phyloP scores from a whole-genome alignment of 2,888 invertebrate species.

The Cephus runcator region DNA sequence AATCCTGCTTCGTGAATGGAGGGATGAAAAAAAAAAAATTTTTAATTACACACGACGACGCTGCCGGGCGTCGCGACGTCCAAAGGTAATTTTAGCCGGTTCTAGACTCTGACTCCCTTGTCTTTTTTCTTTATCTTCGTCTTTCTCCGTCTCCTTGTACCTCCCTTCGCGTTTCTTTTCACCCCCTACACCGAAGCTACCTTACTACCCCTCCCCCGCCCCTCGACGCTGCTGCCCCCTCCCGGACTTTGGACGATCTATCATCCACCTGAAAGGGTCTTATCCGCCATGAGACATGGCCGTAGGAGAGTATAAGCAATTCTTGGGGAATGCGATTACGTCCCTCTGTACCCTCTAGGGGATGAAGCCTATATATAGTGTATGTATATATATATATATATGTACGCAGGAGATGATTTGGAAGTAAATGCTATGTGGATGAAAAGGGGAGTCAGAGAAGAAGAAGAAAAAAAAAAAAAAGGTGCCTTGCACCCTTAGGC shows the following conservation, averaged over 20 bases:
- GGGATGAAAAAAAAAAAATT: too few relatives aligned
- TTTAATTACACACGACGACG: too few relatives aligned
- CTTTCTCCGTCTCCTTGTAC: not conserved
- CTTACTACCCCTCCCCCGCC: not conserved
- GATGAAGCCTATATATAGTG: constrained; percentile 25
- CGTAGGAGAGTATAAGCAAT: constrained; percentile 44
- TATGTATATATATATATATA: too few relatives aligned
- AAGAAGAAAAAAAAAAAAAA: too few relatives aligned
- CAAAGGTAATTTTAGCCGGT: too few relatives aligned
- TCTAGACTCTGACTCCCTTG: too few relatives aligned
- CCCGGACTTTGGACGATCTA: constrained; percentile 27
- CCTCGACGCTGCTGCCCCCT: constrained; percentile 10
- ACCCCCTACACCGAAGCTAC: too few relatives aligned
- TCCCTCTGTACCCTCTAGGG: constrained; percentile 39
- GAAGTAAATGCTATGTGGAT: constrained; percentile 35
- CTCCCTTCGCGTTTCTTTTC: not conserved
- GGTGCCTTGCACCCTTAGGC: too few relatives aligned
- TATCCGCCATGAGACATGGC: constrained; percentile 38
- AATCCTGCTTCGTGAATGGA: too few relatives aligned
- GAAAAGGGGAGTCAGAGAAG: constrained; percentile 6
- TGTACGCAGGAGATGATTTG: constrained; percentile 15
- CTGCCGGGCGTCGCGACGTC: too few relatives aligned
- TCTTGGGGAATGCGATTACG: constrained; percentile 49
- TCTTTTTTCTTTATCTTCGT: not conserved
- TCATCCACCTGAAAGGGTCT: constrained; percentile 37